A percentile compares a stretch with the other conserved stretches of the same genome.
These are phyloP conservation scores for Pollimyrus isidori DNA, from an alignment of 2,113 vertebrate genomes.

Conservation along the genomic window DNA sequence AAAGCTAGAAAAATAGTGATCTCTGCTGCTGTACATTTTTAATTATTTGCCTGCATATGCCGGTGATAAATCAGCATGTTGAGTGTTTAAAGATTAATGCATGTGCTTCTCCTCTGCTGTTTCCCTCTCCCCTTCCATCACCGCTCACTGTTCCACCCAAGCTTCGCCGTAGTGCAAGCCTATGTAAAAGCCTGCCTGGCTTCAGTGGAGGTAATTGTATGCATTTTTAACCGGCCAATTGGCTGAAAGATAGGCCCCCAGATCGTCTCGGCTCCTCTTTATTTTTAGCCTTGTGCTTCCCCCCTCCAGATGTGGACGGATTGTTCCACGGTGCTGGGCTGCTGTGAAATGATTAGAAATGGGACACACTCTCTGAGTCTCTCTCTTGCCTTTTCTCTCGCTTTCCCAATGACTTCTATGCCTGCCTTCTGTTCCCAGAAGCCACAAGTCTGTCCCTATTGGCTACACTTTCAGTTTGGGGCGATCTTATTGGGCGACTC, in stretches of 20 bases:
- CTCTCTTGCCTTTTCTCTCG: constrained; percentile 8
- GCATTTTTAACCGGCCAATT: constrained; percentile 54
- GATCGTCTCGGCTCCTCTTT: constrained; percentile 37
- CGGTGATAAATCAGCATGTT: constrained; percentile 48
- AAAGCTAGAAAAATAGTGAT: neutral
- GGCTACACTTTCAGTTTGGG: neutral
- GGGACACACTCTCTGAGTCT: constrained; percentile 18
- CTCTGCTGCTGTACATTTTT: constrained; percentile 30
- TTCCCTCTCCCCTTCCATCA: constrained; percentile 11
- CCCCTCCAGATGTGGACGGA: constrained; percentile 48
- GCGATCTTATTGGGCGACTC: neutral
- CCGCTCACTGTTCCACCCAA: constrained; percentile 30
- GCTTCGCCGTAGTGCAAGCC: constrained; percentile 38
- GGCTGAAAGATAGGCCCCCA: constrained; percentile 44
- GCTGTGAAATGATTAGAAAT: constrained; percentile 40
- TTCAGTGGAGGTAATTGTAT: constrained; percentile 48
- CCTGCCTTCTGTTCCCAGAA: neutral
- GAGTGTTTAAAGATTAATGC: constrained; percentile 53
- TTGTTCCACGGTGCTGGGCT: constrained; percentile 39
- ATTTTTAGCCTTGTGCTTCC: constrained; percentile 51
- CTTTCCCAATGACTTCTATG: neutral
- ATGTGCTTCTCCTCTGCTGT: constrained; percentile 25
- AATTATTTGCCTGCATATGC: constrained; percentile 40
- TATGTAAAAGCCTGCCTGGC: constrained; percentile 48
- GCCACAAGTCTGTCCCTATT: neutral